Conservation (phyloP, 2,797 vertebrate species). For the Vespertilio murinus region DNA sequence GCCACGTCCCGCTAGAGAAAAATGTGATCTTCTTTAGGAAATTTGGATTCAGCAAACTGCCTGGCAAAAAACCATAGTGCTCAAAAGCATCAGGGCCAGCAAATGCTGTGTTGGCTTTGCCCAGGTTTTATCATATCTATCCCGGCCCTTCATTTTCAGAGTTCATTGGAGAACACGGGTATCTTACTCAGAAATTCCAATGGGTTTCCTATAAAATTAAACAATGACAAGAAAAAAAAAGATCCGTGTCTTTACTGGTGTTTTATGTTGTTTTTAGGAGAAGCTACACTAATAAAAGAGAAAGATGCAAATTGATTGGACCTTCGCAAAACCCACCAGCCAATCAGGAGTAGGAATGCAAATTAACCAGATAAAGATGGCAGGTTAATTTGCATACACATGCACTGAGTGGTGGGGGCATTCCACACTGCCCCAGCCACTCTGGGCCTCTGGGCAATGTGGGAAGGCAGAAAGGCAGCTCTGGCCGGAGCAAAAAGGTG, state of each 20-base stretch:
- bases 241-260: not conserved
- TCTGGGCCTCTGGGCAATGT: too few relatives aligned
- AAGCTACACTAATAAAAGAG: not conserved
- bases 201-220: not conserved
- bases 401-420: too few relatives aligned
- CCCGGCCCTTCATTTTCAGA: not conserved
- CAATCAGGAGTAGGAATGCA: too few relatives aligned
- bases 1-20: slow-evolving; percentile 39
- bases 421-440: too few relatives aligned
- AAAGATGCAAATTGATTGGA: too few relatives aligned
- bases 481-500: too few relatives aligned
- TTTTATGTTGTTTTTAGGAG: not conserved
- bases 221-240: not conserved
- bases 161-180: not conserved
- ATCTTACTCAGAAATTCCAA: slow-evolving; percentile 15
- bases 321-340: too few relatives aligned
- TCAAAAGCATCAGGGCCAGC: not conserved
- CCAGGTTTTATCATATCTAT: not conserved
- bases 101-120: not conserved
- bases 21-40: slow-evolving; percentile 40
- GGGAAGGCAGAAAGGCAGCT: too few relatives aligned
- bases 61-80: not conserved
- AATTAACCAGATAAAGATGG: too few relatives aligned
- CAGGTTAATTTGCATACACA: too few relatives aligned
- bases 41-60: not conserved